Evolutionary conservation across 1,140 invertebrate species (phyloP).

Genomic region (Agraylea sexmaculata): DNA sequence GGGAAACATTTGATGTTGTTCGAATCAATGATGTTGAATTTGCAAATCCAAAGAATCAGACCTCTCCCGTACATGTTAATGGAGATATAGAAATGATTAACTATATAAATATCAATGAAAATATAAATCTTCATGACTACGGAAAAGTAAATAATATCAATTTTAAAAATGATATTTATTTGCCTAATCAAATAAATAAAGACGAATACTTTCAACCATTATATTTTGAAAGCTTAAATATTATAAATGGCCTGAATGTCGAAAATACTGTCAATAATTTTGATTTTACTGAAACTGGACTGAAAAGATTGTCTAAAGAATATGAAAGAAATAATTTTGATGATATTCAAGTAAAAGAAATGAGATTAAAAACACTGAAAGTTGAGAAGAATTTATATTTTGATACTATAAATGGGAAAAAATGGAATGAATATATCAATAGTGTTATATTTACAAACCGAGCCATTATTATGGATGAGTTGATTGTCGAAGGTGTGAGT

Average conservation of each 20-base stretch:
- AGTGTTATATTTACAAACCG: conserved; percentile 31
- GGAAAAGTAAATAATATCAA: conserved; percentile 18
- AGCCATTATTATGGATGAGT: conserved; percentile 25
- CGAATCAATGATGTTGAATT: conserved; percentile 18
- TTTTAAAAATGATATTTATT: conserved; percentile 18
- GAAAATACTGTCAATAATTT: conserved; percentile 19
- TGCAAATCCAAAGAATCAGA: conserved; percentile 4
- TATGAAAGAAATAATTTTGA: conserved; percentile 1
- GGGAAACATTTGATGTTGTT: conserved; percentile 20
- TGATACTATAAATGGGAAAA: conserved; percentile 26
- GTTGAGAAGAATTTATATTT: conserved; percentile 22
- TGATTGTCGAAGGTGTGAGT: conserved; percentile 35
- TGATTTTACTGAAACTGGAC: conserved; percentile 12
- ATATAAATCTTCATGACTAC: conserved; percentile 12
- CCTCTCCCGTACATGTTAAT: conserved; percentile 5
- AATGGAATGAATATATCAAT: conserved; percentile 27
- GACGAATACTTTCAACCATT: conserved; percentile 4
- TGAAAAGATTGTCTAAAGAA: conserved; percentile 11
- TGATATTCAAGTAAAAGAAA: neutral
- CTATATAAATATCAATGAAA: conserved; percentile 15
- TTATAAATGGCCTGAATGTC: conserved; percentile 19
- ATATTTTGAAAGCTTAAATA: conserved; percentile 22
- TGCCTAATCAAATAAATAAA: conserved; percentile 3
- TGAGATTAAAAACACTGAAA: conserved; percentile 11
- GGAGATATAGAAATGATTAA: conserved; percentile 15